A percentile compares a stretch with the other conserved stretches of the same genome.
phyloP scores from a whole-genome alignment of 2,888 invertebrate genomes.

The Seira ritae region DNA sequence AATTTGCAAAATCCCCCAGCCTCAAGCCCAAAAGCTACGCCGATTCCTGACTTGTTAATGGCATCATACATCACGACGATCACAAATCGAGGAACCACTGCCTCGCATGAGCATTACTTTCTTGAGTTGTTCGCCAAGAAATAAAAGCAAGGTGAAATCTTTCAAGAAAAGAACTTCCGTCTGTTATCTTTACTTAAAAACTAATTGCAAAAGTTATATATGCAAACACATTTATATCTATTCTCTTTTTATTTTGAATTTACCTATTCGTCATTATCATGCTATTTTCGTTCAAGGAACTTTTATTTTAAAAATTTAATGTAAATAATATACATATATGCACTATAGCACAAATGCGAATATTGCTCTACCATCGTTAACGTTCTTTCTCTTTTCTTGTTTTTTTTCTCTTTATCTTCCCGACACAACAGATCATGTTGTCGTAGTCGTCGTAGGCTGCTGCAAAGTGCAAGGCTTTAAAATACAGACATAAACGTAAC shows the following conservation, averaged over 20 bases:
- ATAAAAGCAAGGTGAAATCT: constrained; percentile 2
- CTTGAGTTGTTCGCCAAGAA: not conserved
- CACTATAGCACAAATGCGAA: constrained; percentile 5
- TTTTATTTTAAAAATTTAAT: constrained; percentile 17
- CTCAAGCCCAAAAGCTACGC: not conserved
- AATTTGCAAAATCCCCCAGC: too few relatives aligned
- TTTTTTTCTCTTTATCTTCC: not conserved
- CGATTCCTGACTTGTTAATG: constrained; percentile 3
- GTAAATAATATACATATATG: not conserved
- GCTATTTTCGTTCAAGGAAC: constrained; percentile 62
- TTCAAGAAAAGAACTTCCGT: not conserved
- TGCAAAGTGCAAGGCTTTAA: not conserved
- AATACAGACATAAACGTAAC: too few relatives aligned
- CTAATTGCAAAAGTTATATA: not conserved
- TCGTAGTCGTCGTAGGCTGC: not conserved
- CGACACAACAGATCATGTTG: not conserved
- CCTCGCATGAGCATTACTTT: not conserved
- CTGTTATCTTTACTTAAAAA: not conserved
- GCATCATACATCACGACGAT: not conserved
- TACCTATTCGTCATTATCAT: constrained; percentile 35
- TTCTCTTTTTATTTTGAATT: not conserved
- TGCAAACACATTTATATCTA: not conserved
- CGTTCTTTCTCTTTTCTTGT: constrained; percentile 12
- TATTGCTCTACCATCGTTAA: constrained; percentile 17
- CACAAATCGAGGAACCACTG: not conserved